Evolutionary conservation across 2,113 vertebrate species (phyloP), one percentile per base, ranked within the genome.

Genomic region (Dolichallabes microphthalmus): DNA sequence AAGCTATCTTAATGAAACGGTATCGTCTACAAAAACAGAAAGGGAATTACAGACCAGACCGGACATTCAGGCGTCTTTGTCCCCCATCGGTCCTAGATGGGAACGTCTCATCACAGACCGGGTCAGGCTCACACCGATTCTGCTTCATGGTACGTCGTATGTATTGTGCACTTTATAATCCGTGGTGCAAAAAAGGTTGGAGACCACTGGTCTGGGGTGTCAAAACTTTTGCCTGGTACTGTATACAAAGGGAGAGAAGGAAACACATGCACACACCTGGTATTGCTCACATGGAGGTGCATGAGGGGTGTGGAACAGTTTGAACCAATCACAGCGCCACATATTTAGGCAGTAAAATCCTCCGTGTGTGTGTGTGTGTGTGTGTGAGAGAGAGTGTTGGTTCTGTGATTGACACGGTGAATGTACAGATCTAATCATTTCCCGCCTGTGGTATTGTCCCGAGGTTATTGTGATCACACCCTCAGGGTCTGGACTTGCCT

Each of bases 251-350:
- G 69, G 52, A 78, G 57, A 84, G 52, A 80, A 74, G 9, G 8
- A 73, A 20, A 25, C 9, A 50, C 39, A 50, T 0, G 20, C 20
- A 27, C 55, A 60, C 87, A 85, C 60, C 63, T 79, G 83, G 80
- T 78, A 64, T 82, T 63, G 58, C 78, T 55, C 63, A 75, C 79
- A 80, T 75, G 58, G 84, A 74, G 85, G 61, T 55, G 75, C 76
- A 55, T 85, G n/a, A 27, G 82, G 66, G 86, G 60, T 58, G 77
- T 81, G 86, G 45, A 52, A 60, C 19, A 25, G 19, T 74, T 83
- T 63, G 45, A 60, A 32, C 76, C 64, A 83, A 61, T 83, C 60
- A 80, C 1, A 53, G 25, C 4, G 0, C 22, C 10, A 45, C 11
- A 25, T 73, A 68, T 78, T 85, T 22, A 15, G 52, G 35, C 19